Percentiles rank a stretch among this genome's conserved stretches.
phyloP scores from a whole-genome alignment of 2,113 vertebrate genomes.

The Carassius carassius region DNA sequence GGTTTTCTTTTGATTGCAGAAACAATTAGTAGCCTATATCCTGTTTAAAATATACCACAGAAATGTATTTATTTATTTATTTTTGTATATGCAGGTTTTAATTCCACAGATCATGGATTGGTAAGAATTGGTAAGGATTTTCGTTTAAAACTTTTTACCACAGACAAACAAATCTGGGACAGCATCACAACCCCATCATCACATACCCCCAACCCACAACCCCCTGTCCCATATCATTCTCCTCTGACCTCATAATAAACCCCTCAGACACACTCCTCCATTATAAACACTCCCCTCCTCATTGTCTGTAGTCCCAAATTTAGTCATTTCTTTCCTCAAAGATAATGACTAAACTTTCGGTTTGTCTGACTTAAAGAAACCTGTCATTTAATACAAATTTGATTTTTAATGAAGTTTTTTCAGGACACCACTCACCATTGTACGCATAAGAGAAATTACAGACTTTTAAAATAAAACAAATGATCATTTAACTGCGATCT shows the following conservation, averaged over 20 bases:
- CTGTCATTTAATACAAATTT: background rate
- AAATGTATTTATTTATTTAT: no score
- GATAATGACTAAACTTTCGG: background rate
- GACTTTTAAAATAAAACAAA: no score
- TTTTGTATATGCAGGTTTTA: background rate
- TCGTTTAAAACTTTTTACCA: constrained; percentile 59
- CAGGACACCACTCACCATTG: background rate
- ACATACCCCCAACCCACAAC: no score
- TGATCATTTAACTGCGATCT: background rate
- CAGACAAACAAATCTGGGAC: constrained; percentile 67
- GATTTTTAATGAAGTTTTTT: background rate
- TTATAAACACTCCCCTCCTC: background rate
- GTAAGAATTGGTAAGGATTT: background rate
- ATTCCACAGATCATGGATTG: background rate
- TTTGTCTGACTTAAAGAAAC: background rate
- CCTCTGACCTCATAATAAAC: constrained; percentile 38
- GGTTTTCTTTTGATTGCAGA: background rate
- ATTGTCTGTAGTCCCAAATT: background rate
- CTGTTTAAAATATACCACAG: background rate
- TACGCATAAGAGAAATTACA: background rate
- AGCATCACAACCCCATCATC: constrained; percentile 46
- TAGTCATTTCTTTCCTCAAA: background rate
- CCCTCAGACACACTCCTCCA: background rate
- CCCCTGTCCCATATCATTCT: constrained; percentile 47
- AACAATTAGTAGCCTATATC: background rate